Percentiles rank a stretch among this genome's conserved stretches.
These are phyloP conservation scores for Bursaphelenchus mucronatus DNA, from an alignment of 1,140 invertebrate species.

Conservation along the genomic window DNA sequence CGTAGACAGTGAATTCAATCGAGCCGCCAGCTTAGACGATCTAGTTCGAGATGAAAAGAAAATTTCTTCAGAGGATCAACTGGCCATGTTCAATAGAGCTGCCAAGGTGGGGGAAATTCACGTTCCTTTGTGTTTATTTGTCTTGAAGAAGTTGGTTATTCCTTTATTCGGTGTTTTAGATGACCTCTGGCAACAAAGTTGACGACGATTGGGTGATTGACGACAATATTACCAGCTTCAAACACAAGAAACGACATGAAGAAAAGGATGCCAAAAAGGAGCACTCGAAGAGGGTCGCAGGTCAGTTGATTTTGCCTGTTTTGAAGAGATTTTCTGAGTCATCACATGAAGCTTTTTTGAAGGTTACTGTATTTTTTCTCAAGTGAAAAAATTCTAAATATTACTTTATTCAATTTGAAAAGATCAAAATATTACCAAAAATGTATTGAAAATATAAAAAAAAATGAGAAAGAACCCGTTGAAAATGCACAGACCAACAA, in stretches of 20 bases:
- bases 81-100: constrained; percentile 74
- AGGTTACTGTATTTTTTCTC: neutral
- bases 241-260: constrained; percentile 66
- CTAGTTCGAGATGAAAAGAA: constrained; percentile 77
- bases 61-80: constrained; percentile 74
- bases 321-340: too few species aligned
- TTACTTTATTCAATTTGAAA: too few species aligned
- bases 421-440: too few species aligned
- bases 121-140: constrained; percentile 15
- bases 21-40: constrained; percentile 40
- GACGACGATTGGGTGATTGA: constrained; percentile 75
- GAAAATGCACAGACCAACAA: too few species aligned
- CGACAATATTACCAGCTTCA: constrained; percentile 76
- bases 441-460: too few species aligned
- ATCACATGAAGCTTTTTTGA: too few species aligned
- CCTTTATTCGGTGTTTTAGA: constrained; percentile 12
- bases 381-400: too few species aligned
- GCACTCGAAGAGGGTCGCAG: constrained; percentile 68
- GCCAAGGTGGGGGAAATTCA: constrained; percentile 66
- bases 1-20: constrained; percentile 43
- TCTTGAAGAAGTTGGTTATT: constrained; percentile 62
- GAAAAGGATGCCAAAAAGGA: constrained; percentile 69
- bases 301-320: constrained; percentile 23
- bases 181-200: constrained; percentile 30
- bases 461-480: too few species aligned